These are phyloP conservation scores for Rapana venosa DNA, from an alignment of 2,888 invertebrate species.

Conservation along the genomic window DNA sequence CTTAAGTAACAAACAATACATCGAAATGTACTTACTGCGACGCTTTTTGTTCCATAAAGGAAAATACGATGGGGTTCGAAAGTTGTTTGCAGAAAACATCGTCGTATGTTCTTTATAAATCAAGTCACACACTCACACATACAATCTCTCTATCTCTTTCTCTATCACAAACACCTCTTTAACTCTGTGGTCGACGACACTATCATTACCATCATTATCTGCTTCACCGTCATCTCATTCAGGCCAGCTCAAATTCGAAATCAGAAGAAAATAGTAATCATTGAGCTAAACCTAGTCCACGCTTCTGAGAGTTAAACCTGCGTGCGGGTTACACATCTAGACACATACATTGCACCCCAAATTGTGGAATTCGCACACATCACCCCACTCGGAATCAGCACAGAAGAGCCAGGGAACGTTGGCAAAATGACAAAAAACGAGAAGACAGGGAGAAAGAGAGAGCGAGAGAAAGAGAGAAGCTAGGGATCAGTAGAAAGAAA, in stretches of 20 bases:
- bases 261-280: too few species aligned
- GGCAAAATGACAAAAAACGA: slow-evolving; percentile 3
- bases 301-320: too few species aligned
- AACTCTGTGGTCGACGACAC: background rate
- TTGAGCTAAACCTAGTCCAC: too few species aligned
- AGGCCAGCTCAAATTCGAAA: too few species aligned
- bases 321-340: too few species aligned
- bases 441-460: background rate
- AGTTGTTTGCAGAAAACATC: too few species aligned
- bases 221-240: too few species aligned
- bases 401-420: background rate
- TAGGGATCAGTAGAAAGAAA: background rate
- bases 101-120: background rate
- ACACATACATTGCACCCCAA: background rate
- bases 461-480: background rate
- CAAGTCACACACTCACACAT: background rate
- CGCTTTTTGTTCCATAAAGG: background rate
- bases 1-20: background rate
- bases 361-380: background rate
- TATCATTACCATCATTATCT: background rate
- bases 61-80: background rate
- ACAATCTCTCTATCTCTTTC: background rate
- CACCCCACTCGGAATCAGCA: background rate
- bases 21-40: background rate
- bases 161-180: background rate